Conservation (phyloP, 2,888 invertebrate species). For the Boloria euphrosyne region DNA sequence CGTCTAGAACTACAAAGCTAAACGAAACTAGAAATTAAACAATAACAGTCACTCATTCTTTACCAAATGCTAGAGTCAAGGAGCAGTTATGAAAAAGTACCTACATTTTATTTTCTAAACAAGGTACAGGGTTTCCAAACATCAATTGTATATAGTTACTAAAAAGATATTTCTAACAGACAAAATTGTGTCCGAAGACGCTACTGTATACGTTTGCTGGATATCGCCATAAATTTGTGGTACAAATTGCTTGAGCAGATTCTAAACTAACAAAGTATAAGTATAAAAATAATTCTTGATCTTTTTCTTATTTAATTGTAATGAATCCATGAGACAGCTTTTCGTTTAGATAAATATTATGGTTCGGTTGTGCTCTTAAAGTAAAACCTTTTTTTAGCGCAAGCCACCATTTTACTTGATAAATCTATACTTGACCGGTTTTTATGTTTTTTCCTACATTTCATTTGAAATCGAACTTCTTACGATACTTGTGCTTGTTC, state of each 20-base stretch:
- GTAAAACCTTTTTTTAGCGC: too few species aligned
- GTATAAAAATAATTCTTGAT: too few species aligned
- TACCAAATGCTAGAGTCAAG: conserved; percentile 17
- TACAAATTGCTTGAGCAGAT: not conserved
- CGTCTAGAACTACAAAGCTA: not conserved
- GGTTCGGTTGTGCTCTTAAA: too few species aligned
- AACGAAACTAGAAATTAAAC: not conserved
- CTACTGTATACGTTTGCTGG: conserved; percentile 21
- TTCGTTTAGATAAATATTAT: too few species aligned
- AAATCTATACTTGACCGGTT: too few species aligned
- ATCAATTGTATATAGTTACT: conserved; percentile 30
- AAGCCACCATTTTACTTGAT: too few species aligned
- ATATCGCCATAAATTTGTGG: conserved; percentile 32
- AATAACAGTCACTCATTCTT: conserved; percentile 6
- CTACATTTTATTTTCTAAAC: conserved; percentile 9
- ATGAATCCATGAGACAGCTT: too few species aligned
- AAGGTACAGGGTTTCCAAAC: conserved; percentile 21
- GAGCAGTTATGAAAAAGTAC: not conserved
- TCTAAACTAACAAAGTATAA: too few species aligned
- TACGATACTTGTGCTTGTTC: too few species aligned
- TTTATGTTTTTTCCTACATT: too few species aligned
- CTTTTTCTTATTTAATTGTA: too few species aligned
- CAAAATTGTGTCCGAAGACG: conserved; percentile 16
- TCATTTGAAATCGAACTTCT: too few species aligned
- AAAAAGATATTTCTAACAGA: conserved; percentile 20